A percentile compares a stretch with the other conserved stretches of the same genome.
Conservation (phyloP, 2,888 invertebrate species). For the Melanchra persicariae region DNA sequence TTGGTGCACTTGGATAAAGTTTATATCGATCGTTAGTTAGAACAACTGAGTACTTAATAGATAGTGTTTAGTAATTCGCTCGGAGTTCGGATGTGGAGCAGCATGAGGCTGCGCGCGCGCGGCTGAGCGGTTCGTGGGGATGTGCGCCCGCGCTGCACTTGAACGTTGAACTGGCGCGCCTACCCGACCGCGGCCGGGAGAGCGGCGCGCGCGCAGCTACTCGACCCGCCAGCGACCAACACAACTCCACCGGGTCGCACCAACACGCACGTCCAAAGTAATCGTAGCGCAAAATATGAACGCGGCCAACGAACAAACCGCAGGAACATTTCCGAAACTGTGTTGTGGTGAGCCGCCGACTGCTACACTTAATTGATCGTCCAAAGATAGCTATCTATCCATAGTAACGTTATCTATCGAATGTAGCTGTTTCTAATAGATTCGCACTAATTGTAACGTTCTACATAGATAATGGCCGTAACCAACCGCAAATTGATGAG, state of each 20-base stretch:
- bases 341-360: slow-evolving; percentile 79
- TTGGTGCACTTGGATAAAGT: slow-evolving; percentile 74
- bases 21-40: slow-evolving; percentile 63
- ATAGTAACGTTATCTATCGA: slow-evolving; percentile 70
- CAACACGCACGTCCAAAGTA: slow-evolving; percentile 68
- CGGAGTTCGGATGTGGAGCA: slow-evolving; percentile 75
- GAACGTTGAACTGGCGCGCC: slow-evolving; percentile 86
- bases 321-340: slow-evolving; percentile 82
- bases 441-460: slow-evolving; percentile 74
- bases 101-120: slow-evolving; percentile 76
- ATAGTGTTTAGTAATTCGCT: slow-evolving; percentile 68
- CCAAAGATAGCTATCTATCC: slow-evolving; percentile 71
- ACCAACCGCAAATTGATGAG: slow-evolving; percentile 57
- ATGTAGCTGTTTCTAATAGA: slow-evolving; percentile 71
- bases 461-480: slow-evolving; percentile 64
- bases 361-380: slow-evolving; percentile 81
- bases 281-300: slow-evolving; percentile 79
- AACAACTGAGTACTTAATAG: slow-evolving; percentile 68
- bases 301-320: slow-evolving; percentile 82
- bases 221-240: slow-evolving; percentile 61
- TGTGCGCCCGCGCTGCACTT: slow-evolving; percentile 87
- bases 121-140: slow-evolving; percentile 78
- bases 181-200: slow-evolving; percentile 75
- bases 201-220: slow-evolving; percentile 49
- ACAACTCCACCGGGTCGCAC: slow-evolving; percentile 74